These are phyloP conservation scores for Phanerotoma sp. DNA, from an alignment of 2,888 invertebrate species.

Conservation along the genomic window DNA sequence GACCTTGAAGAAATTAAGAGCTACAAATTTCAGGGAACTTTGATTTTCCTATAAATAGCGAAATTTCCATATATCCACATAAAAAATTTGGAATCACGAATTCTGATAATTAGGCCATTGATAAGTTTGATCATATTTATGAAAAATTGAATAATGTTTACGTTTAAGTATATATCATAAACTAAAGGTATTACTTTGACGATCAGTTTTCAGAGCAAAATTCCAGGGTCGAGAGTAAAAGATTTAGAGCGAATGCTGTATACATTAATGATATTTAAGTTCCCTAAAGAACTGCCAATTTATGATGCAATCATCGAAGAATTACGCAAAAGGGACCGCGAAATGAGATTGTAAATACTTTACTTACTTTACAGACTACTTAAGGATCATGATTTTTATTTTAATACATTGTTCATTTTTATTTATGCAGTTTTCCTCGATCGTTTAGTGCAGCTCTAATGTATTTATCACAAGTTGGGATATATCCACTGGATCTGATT, in stretches of 20 bases:
- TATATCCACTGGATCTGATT: constrained; percentile 57
- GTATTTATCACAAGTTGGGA: constrained; percentile 33
- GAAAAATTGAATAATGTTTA: no score
- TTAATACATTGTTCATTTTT: constrained; percentile 10
- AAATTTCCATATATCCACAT: no score
- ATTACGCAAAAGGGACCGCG: neutral
- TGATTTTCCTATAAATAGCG: no score
- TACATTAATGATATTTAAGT: constrained; percentile 65
- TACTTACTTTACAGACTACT: no score
- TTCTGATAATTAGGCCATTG: no score
- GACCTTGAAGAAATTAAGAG: no score
- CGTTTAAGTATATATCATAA: no score
- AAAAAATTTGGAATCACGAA: no score
- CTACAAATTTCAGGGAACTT: no score
- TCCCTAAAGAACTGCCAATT: constrained; percentile 58
- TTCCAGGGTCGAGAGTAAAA: constrained; percentile 65
- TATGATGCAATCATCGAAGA: constrained; percentile 41
- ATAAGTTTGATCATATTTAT: no score
- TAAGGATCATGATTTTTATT: neutral
- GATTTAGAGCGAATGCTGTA: constrained; percentile 73
- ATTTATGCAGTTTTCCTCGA: constrained; percentile 33
- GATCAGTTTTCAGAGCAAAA: constrained; percentile 58
- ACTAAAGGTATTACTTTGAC: no score
- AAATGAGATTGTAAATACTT: no score
- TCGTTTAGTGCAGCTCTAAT: constrained; percentile 26